phyloP scores from a whole-genome alignment of 1,140 invertebrate genomes.

The Microplitis mediator region DNA sequence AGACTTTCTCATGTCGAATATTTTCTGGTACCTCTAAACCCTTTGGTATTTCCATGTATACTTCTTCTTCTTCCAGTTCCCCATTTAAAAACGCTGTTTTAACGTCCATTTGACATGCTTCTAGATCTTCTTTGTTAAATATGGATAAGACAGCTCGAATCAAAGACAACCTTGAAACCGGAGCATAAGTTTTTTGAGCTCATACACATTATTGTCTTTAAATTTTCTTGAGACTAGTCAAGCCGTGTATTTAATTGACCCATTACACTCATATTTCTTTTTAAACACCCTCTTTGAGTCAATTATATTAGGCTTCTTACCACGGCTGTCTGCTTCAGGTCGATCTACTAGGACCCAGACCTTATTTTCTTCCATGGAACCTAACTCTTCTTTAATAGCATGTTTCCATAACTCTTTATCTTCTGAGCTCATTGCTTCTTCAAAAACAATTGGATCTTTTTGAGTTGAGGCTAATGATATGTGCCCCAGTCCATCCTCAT shows the following conservation, averaged over 20 bases:
- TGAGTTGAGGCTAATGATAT: background rate
- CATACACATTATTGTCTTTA: conserved; percentile 26
- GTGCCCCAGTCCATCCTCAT: background rate
- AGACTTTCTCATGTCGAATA: background rate
- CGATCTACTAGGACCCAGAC: conserved; percentile 18
- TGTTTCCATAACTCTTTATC: conserved; percentile 26
- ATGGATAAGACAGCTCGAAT: background rate
- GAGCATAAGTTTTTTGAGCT: conserved; percentile 28
- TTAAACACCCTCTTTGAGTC: background rate
- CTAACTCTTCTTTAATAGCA: conserved; percentile 26
- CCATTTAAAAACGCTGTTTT: conserved; percentile 50
- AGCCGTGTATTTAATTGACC: conserved; percentile 37
- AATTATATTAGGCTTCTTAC: no score
- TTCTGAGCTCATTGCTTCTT: conserved; percentile 20
- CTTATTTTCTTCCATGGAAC: conserved; percentile 27
- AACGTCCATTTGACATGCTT: conserved; percentile 47
- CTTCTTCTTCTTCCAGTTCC: conserved; percentile 35
- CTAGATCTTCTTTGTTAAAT: conserved; percentile 41
- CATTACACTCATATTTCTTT: conserved; percentile 39
- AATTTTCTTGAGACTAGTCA: conserved; percentile 37
- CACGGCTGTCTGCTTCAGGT: conserved; percentile 16
- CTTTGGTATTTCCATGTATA: conserved; percentile 33
- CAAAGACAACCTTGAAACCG: conserved; percentile 30
- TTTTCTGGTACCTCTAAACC: conserved; percentile 50
- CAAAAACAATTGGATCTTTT: conserved; percentile 13